These are phyloP conservation scores for Candidula unifasciata DNA, from an alignment of 2,888 invertebrate genomes.

Conservation along the genomic window DNA sequence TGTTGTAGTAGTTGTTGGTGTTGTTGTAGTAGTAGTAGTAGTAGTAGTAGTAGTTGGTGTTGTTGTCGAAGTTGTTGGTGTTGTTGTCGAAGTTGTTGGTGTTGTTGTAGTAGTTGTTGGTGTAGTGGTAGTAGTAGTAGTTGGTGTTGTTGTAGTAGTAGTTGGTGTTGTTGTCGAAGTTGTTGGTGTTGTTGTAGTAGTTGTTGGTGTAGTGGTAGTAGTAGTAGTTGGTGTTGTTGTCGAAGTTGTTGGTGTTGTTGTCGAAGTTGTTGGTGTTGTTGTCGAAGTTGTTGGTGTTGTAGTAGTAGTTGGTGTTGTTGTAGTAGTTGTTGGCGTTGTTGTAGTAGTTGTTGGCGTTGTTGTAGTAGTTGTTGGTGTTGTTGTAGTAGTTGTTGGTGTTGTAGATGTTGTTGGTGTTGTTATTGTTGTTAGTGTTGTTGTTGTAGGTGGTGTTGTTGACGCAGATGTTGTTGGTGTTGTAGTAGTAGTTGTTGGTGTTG, in stretches of 20 bases:
- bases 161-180: background rate
- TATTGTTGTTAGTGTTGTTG: constrained; percentile 7
- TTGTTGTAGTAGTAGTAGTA: background rate
- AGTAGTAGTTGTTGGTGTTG: constrained; percentile 15
- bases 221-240: background rate
- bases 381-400: background rate
- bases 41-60: background rate
- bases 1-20: background rate
- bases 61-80: background rate
- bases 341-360: background rate
- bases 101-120: background rate
- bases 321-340: background rate
- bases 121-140: background rate
- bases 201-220: background rate
- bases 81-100: background rate
- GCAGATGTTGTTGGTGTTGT: background rate
- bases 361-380: background rate
- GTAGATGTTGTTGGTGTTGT: constrained; percentile 6
- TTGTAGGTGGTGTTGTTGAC: background rate
- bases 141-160: background rate
- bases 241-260: background rate
- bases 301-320: background rate
- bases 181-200: background rate
- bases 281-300: background rate
- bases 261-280: background rate